These are phyloP conservation scores for Athripsodes cinereus DNA, from an alignment of 2,888 invertebrate species.

Conservation along the genomic window DNA sequence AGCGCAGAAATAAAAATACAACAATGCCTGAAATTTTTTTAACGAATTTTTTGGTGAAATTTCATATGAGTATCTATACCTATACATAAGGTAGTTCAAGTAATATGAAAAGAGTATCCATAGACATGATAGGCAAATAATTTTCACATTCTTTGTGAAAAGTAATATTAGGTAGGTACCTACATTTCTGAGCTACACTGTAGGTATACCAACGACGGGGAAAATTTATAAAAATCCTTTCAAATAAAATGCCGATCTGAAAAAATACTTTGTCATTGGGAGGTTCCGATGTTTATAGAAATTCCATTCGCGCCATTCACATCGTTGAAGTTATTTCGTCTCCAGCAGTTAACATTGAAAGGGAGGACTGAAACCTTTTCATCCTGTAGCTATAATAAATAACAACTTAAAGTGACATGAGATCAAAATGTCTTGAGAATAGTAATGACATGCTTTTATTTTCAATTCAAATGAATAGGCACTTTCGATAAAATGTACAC, in stretches of 20 bases:
- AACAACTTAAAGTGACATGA: background rate
- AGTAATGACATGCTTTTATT: slow-evolving; percentile 5
- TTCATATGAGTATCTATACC: too few species aligned
- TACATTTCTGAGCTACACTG: too few species aligned
- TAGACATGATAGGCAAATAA: too few species aligned
- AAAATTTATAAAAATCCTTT: background rate
- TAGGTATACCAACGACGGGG: too few species aligned
- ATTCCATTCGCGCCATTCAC: slow-evolving; percentile 25
- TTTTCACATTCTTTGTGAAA: too few species aligned
- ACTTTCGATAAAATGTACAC: background rate
- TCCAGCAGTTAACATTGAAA: slow-evolving; percentile 15
- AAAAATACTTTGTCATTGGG: background rate
- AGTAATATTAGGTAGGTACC: too few species aligned
- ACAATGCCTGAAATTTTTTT: too few species aligned
- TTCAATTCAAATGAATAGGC: background rate
- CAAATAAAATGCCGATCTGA: background rate
- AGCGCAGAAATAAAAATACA: too few species aligned
- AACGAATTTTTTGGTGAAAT: too few species aligned
- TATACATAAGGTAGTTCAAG: too few species aligned
- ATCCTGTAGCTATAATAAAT: slow-evolving; percentile 5
- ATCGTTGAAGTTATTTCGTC: slow-evolving; percentile 22
- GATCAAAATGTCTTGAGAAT: slow-evolving; percentile 5
- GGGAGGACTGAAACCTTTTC: slow-evolving; percentile 13
- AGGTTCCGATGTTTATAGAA: slow-evolving; percentile 20
- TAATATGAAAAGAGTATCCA: too few species aligned